Evolutionary conservation across 1,140 invertebrate species (phyloP), one percentile per base, ranked within the genome.

Genomic region (Drosophila varians): DNA sequence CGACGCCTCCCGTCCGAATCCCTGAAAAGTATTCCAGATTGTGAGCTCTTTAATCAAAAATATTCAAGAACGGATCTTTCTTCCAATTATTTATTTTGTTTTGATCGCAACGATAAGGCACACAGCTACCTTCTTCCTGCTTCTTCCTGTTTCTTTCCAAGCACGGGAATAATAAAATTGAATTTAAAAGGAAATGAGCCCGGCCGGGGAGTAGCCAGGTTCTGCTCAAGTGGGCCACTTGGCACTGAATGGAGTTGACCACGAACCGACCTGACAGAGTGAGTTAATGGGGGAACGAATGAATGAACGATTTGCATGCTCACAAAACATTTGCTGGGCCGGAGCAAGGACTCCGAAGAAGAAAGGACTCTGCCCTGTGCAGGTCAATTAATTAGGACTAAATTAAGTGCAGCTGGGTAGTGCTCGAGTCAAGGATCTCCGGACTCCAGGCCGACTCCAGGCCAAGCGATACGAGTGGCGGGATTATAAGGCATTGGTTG

Each of bases 311-410:
- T 82, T 86, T 86, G 82, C 82, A 86, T 86, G 82, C 77, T 77
- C 64, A 87, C 74, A 87, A 82, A 86, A 88, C 82, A 86, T 86
- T 86, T 86, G 80, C 82, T 64, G 87, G 36, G 42, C 25, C 38
- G 36, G 56, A 51, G 45, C 62, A 65, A 34, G 42, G 38, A 49
- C n/a, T n/a, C n/a, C n/a, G 14, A 48, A n/a, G 55, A n/a, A 46
- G 68, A 48, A 72, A 55, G 56, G 51, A 80, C 80, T 77, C 61
- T 23, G 74, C 66, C 74, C 45, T 69, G 74, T 82, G 82, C 82
- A 87, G 82, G 82, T 88, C 82, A 86, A 86, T 86, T 86, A 86
- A 86, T 86, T 86, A 86, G 77, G 82, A 77, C 73, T 86, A 86
- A 86, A 86, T 86, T 86, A 86, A 86, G 82, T 87, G 77, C 80